phyloP scores from a whole-genome alignment of 2,113 vertebrate species.

The Arenaria interpres region DNA sequence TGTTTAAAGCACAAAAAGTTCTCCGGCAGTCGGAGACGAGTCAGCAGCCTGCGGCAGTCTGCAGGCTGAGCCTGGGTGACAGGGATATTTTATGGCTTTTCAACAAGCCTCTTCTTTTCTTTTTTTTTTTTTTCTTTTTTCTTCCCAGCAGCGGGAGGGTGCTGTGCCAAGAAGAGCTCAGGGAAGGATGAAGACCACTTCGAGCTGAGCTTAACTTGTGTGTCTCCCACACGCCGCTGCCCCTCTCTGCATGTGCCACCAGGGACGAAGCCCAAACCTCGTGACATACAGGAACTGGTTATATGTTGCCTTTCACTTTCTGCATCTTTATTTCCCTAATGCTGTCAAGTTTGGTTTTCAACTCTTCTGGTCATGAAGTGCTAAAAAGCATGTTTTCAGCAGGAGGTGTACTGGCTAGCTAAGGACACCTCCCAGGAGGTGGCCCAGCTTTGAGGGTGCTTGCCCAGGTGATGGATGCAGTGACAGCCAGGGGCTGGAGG shows the following conservation, averaged over 20 bases:
- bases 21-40: background rate
- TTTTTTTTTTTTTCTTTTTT: background rate
- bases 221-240: rapidly evolving
- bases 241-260: background rate
- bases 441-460: background rate
- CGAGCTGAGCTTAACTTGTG: background rate
- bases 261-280: background rate
- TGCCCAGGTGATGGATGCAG: background rate
- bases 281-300: background rate
- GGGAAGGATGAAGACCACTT: background rate
- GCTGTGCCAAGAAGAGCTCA: background rate
- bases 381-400: background rate
- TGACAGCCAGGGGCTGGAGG: background rate
- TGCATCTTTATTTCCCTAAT: background rate
- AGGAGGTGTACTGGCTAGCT: background rate
- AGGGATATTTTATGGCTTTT: background rate
- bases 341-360: background rate
- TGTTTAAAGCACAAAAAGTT: background rate
- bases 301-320: background rate
- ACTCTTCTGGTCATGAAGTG: background rate
- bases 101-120: background rate
- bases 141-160: background rate
- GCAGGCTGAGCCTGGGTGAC: background rate
- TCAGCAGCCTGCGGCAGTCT: background rate
- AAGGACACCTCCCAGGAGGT: background rate